Evolutionary conservation across 2,113 vertebrate species (phyloP), one percentile per base, ranked within the genome.

Genomic region (Clinocottus analis): DNA sequence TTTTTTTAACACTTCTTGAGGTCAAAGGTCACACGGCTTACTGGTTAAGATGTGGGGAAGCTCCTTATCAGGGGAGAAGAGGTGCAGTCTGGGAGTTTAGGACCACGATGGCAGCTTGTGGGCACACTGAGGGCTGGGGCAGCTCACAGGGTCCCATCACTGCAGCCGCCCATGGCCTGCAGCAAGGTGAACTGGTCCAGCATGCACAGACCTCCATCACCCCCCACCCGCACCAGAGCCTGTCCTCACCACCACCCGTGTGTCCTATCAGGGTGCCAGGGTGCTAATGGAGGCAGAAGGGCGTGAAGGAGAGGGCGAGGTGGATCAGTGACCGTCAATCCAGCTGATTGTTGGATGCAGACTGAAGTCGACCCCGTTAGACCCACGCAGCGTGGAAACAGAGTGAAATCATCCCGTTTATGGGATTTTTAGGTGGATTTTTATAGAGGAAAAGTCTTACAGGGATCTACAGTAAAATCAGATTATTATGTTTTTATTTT

Each of bases 241-340:
- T 75, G 78, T 83, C 84, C 85, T 72, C 80, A 79, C 68, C 67
- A 65, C 51, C 79, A 66, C 55, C 75, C 74, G 65, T 60, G 75
- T 70, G 56, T 74, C 77, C 78, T 58, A 73, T 94, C 91, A 49
- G 64, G 58, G 23, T 33, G 72, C 87, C 87, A 87, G 69, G 53
- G 80, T 72, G 94, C 91, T 95, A 93, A 97, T 96, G 53, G 72
- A 92, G 92, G 94, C 95, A 94, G 96, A 96, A 90, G 87, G 93
- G 95, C 95, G 90, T 96, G 94, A 97, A 96, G 96, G 95, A 93
- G 93, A 95, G 87, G 74, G 64, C 65, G 5, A 85, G 82, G 66
- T 60, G 89, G 66, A 75, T 79, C 77, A 77, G 71, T 62, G 87
- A 87, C 82, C 82, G 85, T 86, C 88, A 85, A 89, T 93, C 87